Evolutionary conservation across 2,797 vertebrate species (phyloP), one percentile per base, ranked within the genome.

Genomic region (Danionella dracula): DNA sequence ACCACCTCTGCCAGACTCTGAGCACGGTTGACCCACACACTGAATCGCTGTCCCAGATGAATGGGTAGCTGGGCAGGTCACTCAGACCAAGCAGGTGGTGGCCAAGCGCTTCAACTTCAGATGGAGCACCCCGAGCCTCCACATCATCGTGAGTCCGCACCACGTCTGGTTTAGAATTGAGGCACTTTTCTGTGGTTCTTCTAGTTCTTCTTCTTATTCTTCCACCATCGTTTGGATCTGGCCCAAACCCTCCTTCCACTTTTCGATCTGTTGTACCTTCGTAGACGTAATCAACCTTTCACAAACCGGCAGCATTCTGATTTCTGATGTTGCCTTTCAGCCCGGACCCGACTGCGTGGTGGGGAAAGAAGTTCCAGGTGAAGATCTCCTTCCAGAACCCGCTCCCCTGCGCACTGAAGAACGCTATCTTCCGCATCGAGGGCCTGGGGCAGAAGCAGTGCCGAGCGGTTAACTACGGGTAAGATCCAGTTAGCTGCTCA

Each of bases 301-400:
- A n/a, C n/a, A n/a, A n/a, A n/a, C n/a, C n/a, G n/a, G n/a, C n/a
- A n/a, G 23, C 23, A 27, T 6, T 6, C 23, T 27, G 23, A 27
- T 27, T 27, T 27, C 6, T 27, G 23, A 27, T 27, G 6, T 51
- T 56, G 4, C 8, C 51, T 56, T n/a, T 40, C 78, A 90, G 90
- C 84, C 88, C 74, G 5, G 82, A 70, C 85, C 86, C 44, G 81
- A 87, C 0, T 84, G 88, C 9, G 68, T 88, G 44, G 84, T 90
- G 12, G 87, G 88, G 8, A 87, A 85, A 49, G 83, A 92, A 70
- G 92, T 93, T 77, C 76, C 82, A 5, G n/a, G 90, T 93, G 35
- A 92, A 94, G 80, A 92, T 96, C 19, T 84, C 84, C 23, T 94
- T 96, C 86, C 91, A 87, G 78, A 96, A 96, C 79, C 94, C 93